phyloP scores from a whole-genome alignment of 2,113 vertebrate genomes.

The Podiceps cristatus region DNA sequence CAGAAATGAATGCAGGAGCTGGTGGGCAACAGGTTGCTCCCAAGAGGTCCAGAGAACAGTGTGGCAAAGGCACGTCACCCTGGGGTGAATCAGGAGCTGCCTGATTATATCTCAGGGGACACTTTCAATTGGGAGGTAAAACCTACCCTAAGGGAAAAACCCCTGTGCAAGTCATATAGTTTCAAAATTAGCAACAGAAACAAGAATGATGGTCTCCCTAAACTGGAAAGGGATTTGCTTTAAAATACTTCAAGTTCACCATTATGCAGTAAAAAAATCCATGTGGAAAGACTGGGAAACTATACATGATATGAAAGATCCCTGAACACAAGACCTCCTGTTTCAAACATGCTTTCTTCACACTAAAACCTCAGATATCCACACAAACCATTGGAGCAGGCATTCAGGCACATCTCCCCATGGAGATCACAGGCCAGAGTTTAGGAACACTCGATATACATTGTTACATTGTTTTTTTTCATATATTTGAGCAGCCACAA shows the following conservation, averaged over 20 bases:
- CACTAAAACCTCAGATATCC: background rate
- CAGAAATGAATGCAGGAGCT: background rate
- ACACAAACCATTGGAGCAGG: background rate
- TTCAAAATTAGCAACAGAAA: background rate
- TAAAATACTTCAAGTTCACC: background rate
- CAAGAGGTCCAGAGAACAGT: background rate
- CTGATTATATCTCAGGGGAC: background rate
- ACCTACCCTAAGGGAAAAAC: background rate
- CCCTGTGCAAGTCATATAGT: background rate
- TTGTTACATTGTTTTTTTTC: background rate
- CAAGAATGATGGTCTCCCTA: background rate
- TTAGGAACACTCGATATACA: background rate
- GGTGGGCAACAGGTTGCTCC: background rate
- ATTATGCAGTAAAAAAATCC: background rate
- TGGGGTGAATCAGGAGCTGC: background rate
- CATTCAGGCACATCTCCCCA: background rate
- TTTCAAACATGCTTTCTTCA: background rate
- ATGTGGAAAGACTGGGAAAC: background rate
- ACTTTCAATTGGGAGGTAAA: background rate
- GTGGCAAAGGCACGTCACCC: background rate
- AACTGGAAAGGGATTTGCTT: background rate
- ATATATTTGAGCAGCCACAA: background rate
- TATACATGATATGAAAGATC: background rate
- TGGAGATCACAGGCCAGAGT: background rate
- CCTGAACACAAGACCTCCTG: background rate